Evolutionary conservation across 2,113 vertebrate species (phyloP), one percentile per base, ranked within the genome.

Genomic region (Gymnocephalus cernua): DNA sequence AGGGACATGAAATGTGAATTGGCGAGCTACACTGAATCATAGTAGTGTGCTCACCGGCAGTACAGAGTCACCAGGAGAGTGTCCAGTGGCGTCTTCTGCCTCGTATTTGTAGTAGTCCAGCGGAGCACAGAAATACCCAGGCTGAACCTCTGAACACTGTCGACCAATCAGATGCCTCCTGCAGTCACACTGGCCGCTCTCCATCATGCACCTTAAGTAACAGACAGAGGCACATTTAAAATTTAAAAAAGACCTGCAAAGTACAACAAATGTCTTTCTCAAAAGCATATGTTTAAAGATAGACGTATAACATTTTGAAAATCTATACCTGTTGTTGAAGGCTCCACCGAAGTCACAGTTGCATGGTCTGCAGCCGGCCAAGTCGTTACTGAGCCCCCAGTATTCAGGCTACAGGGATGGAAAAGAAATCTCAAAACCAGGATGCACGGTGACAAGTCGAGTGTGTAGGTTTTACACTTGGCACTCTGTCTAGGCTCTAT

Each of bases 281-380:
- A 41, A 64, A 62, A 50, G 32, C 4, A 56, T 9, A 51, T 13
- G 25, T 9, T n/a, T 44, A 8, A n/a, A 0, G 5, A 18, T 19
- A 45, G 15, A 48, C 0, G 0, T 38, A 27, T 15, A n/a, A 6
- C 10, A 56, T 32, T 6, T 3, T 2, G 16, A 25, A 82, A 32
- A 59, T 16, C 29, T 82, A 38, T 89, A 97, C 96, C 95, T 96
- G 87, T 96, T 97, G 91, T 89, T 96, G 88, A 94, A 94, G 75
- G 96, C 91, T 77, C 96, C 97, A 32, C 96, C 96, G 48, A 98
- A 97, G 88, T 98, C 96, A 6, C 96, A 98, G 87, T 95, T 93
- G 1, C 96, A 98, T 13, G 95, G 84, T 78, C 95, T 89, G 93
- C 97, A 98, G 77, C 97, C 97, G 0, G 90, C 90, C 62, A 95